Base-by-base conservation (phyloP, 2,113 vertebrate species). In the Onychorhynchus coronatus region DNA sequence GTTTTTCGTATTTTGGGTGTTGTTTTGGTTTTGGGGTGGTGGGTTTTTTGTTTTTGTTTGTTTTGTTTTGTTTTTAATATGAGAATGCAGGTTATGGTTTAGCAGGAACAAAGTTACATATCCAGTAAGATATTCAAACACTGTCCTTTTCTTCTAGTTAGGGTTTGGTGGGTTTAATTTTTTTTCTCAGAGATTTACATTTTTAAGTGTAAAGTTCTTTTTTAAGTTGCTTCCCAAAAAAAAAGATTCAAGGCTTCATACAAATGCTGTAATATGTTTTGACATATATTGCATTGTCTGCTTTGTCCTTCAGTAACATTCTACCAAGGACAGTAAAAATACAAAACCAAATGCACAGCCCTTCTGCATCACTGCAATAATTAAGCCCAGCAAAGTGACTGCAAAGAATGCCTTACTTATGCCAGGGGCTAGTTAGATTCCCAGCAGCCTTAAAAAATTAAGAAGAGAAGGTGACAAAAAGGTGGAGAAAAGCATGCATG, bases 341-440 rank as follows among this genome's bases (percentile, higher is more conserved):
- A 44, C 19, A 44, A 82, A 89, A 72, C 2, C 5, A 90, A 88
- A 82, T 33, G 37, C 25, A 28, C 15, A 83, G 28, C 41, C 17
- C 25, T 91, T 95, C 90, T 93, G 66, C 88, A 90, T 88, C 71
- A 62, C 58, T 94, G 90, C 22, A 0, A 33, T 80, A 96, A 96
- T 96, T 91, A 95, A 93, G 53, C 62, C 71, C 59, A 88, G n/a
- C 25, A 73, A 94, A 93, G 47, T 85, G 66, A 65, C 33, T 88
- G 35, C 70, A 65, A 75, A 93, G 62, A 85, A 79, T 73, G 25
- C 41, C 41, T 89, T 93, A 39, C 83, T 89, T 66, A 33, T 83
- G 81, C 85, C 66, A 85, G 62, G 3, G 71, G 81, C 58, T 49
- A 82, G 13, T 79, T 85, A 90, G 14, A 3, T 72, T 95, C 88